phyloP scores from a whole-genome alignment of 2,888 invertebrate genomes.

The Koerneria pararmatus region DNA sequence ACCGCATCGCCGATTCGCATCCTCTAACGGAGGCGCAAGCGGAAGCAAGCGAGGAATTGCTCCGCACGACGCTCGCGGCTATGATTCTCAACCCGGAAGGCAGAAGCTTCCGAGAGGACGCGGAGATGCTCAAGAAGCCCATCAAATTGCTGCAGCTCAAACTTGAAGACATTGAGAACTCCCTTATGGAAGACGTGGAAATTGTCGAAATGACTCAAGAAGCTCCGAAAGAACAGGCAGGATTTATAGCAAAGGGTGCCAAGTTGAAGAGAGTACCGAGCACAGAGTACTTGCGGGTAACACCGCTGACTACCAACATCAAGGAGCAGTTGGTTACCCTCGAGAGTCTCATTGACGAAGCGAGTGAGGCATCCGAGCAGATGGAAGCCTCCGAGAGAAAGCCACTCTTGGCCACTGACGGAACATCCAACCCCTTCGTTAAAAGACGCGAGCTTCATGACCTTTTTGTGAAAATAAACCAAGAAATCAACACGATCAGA shows the following conservation, averaged over 20 bases:
- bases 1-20: constrained; percentile 35
- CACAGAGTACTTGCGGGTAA: constrained; percentile 39
- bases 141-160: constrained; percentile 40
- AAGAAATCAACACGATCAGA: constrained; percentile 52
- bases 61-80: constrained; percentile 48
- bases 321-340: constrained; percentile 38
- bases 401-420: too few relatives aligned
- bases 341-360: constrained; percentile 39
- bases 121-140: constrained; percentile 37
- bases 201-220: constrained; percentile 32
- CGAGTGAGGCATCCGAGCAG: constrained; percentile 18
- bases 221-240: constrained; percentile 23
- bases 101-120: constrained; percentile 23
- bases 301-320: constrained; percentile 41
- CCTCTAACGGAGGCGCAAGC: constrained; percentile 48
- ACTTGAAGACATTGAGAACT: constrained; percentile 45
- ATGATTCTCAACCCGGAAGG: constrained; percentile 48
- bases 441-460: constrained; percentile 39
- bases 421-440: neutral
- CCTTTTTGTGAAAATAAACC: constrained; percentile 49
- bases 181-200: constrained; percentile 49
- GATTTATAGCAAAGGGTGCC: constrained; percentile 21
- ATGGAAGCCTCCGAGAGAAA: constrained; percentile 14
- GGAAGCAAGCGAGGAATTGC: constrained; percentile 50
- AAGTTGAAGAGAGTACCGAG: constrained; percentile 37